A percentile compares a stretch with the other conserved stretches of the same genome.
phyloP scores from a whole-genome alignment of 2,888 invertebrate species.

The Rhagonycha lutea region DNA sequence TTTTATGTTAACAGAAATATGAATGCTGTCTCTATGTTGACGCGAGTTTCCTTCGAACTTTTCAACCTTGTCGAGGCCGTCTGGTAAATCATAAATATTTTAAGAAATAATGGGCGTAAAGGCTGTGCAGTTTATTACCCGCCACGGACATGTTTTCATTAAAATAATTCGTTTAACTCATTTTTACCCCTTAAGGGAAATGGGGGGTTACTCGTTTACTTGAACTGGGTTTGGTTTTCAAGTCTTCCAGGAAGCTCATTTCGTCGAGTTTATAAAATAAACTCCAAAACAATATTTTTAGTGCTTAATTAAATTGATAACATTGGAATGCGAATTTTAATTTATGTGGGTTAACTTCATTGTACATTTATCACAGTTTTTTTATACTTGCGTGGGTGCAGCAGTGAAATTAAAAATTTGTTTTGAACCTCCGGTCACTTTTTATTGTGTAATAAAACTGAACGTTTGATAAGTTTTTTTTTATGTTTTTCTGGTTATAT shows the following conservation, averaged over 20 bases:
- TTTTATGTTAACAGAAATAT: not conserved
- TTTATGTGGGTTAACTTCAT: not conserved
- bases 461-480: not conserved
- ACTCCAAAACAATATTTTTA: not conserved
- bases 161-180: no score
- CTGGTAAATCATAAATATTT: not conserved
- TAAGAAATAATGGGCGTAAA: not conserved
- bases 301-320: not conserved
- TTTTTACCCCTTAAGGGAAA: no score
- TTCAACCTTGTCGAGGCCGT: conserved; percentile 1
- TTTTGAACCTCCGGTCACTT: not conserved
- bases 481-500: not conserved
- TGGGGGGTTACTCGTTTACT: no score
- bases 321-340: not conserved
- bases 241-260: no score
- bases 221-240: no score
- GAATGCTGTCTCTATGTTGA: not conserved
- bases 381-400: not conserved
- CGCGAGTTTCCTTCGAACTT: not conserved
- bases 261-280: no score
- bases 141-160: not conserved
- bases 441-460: not conserved
- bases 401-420: not conserved
- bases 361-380: not conserved
- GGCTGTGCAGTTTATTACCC: not conserved